These are phyloP conservation scores for Oreotrochilus melanogaster DNA, from an alignment of 2,113 vertebrate genomes.

Conservation along the genomic window DNA sequence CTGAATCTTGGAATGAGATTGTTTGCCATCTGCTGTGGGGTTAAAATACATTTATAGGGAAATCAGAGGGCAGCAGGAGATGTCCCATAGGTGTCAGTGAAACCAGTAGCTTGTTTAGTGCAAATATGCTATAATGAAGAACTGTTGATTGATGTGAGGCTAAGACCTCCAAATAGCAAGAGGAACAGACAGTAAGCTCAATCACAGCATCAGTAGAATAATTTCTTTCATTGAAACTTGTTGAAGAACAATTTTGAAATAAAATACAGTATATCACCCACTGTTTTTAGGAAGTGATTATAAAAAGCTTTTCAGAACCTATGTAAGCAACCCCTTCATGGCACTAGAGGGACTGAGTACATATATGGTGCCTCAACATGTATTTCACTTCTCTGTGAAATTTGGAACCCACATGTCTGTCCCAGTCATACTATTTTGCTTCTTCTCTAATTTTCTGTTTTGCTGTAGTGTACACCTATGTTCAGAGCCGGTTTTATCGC, in stretches of 20 bases:
- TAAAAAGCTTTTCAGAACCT: not conserved
- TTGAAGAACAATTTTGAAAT: not conserved
- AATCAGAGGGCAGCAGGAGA: not conserved
- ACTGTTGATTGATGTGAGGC: not conserved
- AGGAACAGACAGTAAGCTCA: not conserved
- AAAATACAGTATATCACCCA: not conserved
- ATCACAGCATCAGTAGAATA: not conserved
- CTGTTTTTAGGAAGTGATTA: not conserved
- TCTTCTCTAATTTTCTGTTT: not conserved
- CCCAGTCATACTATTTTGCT: not conserved
- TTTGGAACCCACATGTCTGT: not conserved
- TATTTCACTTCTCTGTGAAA: not conserved
- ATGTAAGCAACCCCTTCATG: not conserved
- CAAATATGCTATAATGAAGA: not conserved
- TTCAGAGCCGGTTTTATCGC: slow-evolving; percentile 95
- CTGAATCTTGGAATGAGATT: not conserved
- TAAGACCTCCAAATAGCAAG: not conserved
- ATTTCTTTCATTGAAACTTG: not conserved
- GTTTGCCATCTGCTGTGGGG: not conserved
- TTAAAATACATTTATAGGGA: not conserved
- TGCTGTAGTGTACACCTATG: slow-evolving; percentile 89
- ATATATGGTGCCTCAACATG: not conserved
- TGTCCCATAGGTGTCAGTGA: not conserved
- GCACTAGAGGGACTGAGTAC: not conserved
- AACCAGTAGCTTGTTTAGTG: not conserved